Evolutionary conservation across 2,797 vertebrate genomes (phyloP).

Genomic region (Sebastes melanostomus): DNA sequence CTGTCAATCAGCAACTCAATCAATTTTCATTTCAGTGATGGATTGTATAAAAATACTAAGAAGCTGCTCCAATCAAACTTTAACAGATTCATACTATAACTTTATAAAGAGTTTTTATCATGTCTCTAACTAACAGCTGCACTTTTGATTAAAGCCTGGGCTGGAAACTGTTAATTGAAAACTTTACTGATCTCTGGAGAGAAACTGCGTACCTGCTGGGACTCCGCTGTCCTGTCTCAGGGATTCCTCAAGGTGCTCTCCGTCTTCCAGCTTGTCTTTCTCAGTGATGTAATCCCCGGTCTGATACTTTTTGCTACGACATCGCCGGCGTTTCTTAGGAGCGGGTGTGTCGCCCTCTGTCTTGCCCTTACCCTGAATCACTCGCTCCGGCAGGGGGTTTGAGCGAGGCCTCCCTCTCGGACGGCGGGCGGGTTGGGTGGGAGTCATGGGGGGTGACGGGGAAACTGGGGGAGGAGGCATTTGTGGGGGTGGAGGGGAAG

Average conservation of each 20-base stretch:
- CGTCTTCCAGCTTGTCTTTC: conserved; percentile 87
- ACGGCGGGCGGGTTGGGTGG: conserved; percentile 69
- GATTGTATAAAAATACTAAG: not conserved
- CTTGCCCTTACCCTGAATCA: conserved; percentile 74
- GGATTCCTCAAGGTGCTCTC: conserved; percentile 64
- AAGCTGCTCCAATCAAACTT: not conserved
- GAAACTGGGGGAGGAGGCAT: conserved; percentile 52
- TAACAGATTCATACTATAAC: not conserved
- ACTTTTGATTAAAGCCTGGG: conserved; percentile 3
- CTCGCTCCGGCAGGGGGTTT: conserved; percentile 80
- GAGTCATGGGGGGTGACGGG: conserved; percentile 43
- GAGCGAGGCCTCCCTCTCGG: conserved; percentile 88
- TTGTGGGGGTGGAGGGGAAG: conserved; percentile 72
- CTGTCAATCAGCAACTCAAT: not conserved
- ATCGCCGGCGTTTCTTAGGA: conserved; percentile 90
- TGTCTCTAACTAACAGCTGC: not conserved
- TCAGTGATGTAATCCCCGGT: conserved; percentile 94
- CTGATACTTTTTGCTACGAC: conserved; percentile 94
- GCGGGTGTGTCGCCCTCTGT: conserved; percentile 77
- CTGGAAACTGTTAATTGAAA: conserved; percentile 23
- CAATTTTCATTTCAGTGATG: not conserved
- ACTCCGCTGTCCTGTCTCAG: conserved; percentile 40
- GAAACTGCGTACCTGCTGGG: conserved; percentile 67
- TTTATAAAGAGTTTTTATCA: not conserved
- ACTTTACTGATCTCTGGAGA: not conserved